Base-by-base conservation (phyloP, 2,888 invertebrate species). In the Trissoscelio sp. region DNA sequence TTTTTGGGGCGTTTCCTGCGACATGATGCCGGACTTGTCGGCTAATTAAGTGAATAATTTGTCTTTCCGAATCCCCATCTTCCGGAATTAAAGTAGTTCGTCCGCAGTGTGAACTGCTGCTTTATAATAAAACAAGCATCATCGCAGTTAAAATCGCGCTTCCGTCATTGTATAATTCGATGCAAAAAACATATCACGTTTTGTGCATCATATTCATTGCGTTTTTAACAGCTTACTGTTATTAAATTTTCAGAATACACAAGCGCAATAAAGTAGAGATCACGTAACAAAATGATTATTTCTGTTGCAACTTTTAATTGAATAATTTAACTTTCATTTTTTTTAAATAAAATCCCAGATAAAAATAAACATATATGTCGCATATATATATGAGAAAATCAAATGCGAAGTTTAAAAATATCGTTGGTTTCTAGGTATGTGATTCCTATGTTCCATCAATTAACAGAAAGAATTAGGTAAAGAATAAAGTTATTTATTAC, bases 1-100 rank as follows among this genome's bases (percentile, higher is more conserved):
- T 79, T 66, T 79, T 79, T 72, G 42, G 79, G 72, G 44, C 51
- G 55, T 64, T 62, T 72, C 66, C 64, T 16, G 48, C 48, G 58
- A 72, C 72, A 79, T 53, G 44, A 72, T 66, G 58, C 66, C 66
- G 14, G 72, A 67, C 79, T 66, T 79, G 79, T 79, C 72, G 53
- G 66, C 64, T 72, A 79, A 79, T 79, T 79, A 79, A 79, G 58
- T 79, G 72, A 72, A 79, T 79, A 79, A 79, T 79, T 79, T 72
- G 64, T 78, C 78, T 70, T 70, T 64, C 64, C 70, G 28, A 48
- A 37, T 78, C 48, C 24, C 55, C 62, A 46, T 70, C 42, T 78
- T 48, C 78, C 14, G 22, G 64, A 64, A 70, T 78, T 78, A 78
- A 60, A 64, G 64, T 70, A 78, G 53, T 70, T 48, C 14, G 46